These are phyloP conservation scores for Lucilia sericata DNA, from an alignment of 1,140 invertebrate genomes.

Conservation along the genomic window DNA sequence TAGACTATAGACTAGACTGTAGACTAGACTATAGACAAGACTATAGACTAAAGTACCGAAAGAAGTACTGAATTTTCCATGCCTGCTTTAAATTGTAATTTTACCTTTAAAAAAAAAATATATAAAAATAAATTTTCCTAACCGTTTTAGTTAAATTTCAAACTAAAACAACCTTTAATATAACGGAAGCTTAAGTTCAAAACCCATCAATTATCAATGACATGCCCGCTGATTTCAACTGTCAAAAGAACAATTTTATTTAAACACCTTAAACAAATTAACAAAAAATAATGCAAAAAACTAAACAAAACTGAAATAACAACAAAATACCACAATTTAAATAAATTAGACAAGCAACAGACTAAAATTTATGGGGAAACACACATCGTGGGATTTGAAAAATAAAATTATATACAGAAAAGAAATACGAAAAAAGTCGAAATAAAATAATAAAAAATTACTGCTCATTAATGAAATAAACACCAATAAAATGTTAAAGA, in stretches of 20 bases:
- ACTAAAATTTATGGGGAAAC: background rate
- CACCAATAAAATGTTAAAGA: background rate
- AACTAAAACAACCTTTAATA: background rate
- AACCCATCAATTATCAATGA: conserved; percentile 9
- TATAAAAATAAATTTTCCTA: too few species aligned
- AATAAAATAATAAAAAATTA: conserved; percentile 1
- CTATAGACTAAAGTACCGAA: too few species aligned
- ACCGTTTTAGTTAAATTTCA: background rate
- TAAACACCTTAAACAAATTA: conserved; percentile 12
- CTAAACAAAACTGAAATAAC: background rate
- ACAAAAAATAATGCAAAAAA: conserved; percentile 1
- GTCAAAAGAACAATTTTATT: conserved; percentile 24
- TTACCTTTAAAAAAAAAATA: background rate
- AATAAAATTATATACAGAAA: background rate
- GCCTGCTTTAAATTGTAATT: too few species aligned
- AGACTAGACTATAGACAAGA: too few species aligned
- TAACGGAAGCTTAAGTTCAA: conserved; percentile 5
- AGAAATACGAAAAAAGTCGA: background rate
- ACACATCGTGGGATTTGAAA: background rate
- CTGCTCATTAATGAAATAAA: background rate
- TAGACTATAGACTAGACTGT: too few species aligned
- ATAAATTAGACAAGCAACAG: conserved; percentile 16
- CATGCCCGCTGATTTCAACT: background rate
- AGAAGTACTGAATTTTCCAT: too few species aligned
- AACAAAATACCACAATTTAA: background rate